Percentiles rank a stretch among this genome's conserved stretches.
phyloP scores from a whole-genome alignment of 92 coral and sea anemone species.

The Pocillopora grandis region DNA sequence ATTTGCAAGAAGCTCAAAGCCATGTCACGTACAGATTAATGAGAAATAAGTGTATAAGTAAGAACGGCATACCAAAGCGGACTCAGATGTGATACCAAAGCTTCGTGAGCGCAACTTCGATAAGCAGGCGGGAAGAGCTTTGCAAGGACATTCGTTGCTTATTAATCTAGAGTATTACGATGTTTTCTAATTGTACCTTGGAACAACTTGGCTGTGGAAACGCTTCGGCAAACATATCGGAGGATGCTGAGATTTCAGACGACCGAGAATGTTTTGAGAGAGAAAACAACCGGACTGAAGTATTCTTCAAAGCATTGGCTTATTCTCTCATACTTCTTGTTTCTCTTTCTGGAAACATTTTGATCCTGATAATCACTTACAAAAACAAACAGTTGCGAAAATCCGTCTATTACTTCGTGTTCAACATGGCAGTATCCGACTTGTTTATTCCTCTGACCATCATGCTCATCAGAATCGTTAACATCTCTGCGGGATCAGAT shows the following conservation, averaged over 20 bases:
- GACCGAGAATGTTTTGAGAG: background rate
- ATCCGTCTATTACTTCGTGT: slow-evolving; percentile 27
- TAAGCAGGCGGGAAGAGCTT: too few relatives aligned
- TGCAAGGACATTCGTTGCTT: too few relatives aligned
- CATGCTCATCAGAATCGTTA: slow-evolving; percentile 2
- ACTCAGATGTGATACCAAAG: too few relatives aligned
- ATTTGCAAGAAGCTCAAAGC: too few relatives aligned
- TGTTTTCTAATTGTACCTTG: too few relatives aligned
- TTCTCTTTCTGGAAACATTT: slow-evolving; percentile 12
- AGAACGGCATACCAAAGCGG: too few relatives aligned
- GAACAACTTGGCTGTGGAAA: background rate
- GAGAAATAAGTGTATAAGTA: too few relatives aligned
- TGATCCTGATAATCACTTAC: background rate
- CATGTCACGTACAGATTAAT: too few relatives aligned
- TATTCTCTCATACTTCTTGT: slow-evolving; percentile 4
- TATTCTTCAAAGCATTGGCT: background rate
- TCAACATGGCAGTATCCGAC: slow-evolving; percentile 42
- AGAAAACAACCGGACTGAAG: background rate
- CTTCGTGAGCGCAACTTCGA: too few relatives aligned
- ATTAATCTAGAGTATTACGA: too few relatives aligned
- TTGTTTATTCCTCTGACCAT: slow-evolving; percentile 17
- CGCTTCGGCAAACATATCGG: background rate
- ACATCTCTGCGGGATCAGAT: background rate
- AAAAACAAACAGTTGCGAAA: slow-evolving; percentile 16
- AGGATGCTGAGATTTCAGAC: background rate